Percentiles rank a stretch among this genome's conserved stretches.
Conservation (phyloP, 2,888 invertebrate genomes). For the Pycnomerus fuliginosus region DNA sequence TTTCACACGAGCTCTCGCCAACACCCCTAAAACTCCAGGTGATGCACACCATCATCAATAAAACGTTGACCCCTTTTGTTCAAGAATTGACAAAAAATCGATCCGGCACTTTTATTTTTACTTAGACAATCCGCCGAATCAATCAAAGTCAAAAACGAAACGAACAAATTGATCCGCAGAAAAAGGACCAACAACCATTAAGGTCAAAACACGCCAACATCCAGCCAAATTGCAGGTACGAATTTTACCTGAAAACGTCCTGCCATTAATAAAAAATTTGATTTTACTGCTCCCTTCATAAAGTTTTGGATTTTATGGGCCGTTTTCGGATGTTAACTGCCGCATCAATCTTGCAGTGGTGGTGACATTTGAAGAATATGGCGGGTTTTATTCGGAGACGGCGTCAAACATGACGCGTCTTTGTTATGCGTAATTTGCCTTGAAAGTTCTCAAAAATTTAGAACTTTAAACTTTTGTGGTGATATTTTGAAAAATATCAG, state of each 20-base stretch:
- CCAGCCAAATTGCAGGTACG: not conserved
- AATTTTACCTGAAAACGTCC: conserved; percentile 16
- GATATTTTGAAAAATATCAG: too few species aligned
- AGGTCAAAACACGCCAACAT: conserved; percentile 7
- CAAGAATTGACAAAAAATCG: conserved; percentile 5
- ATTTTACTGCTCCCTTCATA: not conserved
- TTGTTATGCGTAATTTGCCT: too few species aligned
- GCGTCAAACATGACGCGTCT: too few species aligned
- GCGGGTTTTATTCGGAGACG: too few species aligned
- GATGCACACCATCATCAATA: conserved; percentile 5
- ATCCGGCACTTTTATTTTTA: conserved; percentile 1
- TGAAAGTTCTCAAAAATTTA: too few species aligned
- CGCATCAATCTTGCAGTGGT: too few species aligned
- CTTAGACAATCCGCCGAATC: conserved; percentile 8
- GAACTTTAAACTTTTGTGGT: too few species aligned
- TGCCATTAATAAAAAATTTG: too few species aligned
- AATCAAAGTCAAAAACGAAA: conserved; percentile 14
- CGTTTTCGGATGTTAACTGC: conserved; percentile 1
- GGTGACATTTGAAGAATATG: too few species aligned
- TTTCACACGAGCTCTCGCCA: too few species aligned
- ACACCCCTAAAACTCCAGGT: too few species aligned
- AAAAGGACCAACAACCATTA: not conserved
- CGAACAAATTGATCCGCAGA: conserved; percentile 7
- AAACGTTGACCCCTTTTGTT: conserved; percentile 11
- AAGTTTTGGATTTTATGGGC: not conserved